Conservation (phyloP, 2,888 invertebrate species). For the Ectropis crepuscularia region DNA sequence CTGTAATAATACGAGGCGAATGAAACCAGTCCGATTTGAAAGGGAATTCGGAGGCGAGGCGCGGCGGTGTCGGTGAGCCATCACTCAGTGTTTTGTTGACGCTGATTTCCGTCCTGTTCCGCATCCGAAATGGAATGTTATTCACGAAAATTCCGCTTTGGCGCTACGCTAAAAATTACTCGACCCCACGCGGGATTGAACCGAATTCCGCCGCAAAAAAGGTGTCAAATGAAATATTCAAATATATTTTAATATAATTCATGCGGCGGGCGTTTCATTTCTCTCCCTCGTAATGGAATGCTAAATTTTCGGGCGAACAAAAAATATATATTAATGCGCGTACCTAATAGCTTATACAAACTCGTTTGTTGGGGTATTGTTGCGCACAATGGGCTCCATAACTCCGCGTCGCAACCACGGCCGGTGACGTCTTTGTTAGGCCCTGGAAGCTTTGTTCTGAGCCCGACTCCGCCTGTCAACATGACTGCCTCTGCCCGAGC, state of each 20-base stretch:
- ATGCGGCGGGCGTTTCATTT: constrained; percentile 85
- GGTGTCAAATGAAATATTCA: constrained; percentile 86
- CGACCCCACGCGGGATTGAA: constrained; percentile 78
- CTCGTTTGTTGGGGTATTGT: constrained; percentile 85
- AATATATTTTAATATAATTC: constrained; percentile 86
- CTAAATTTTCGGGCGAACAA: constrained; percentile 85
- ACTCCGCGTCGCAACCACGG: constrained; percentile 84
- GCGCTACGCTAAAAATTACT: constrained; percentile 82
- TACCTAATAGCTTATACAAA: constrained; percentile 85
- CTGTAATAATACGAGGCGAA: constrained; percentile 47
- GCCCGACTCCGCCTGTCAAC: constrained; percentile 76
- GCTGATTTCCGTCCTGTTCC: constrained; percentile 79
- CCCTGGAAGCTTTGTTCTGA: constrained; percentile 74
- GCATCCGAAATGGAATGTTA: constrained; percentile 83
- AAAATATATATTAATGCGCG: constrained; percentile 86
- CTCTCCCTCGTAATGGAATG: constrained; percentile 85
- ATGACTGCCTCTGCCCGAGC: constrained; percentile 65
- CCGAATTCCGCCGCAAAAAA: constrained; percentile 83
- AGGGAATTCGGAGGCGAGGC: constrained; percentile 72
- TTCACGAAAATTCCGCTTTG: constrained; percentile 79
- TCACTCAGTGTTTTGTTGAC: constrained; percentile 81
- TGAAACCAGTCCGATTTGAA: constrained; percentile 66
- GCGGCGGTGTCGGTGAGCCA: constrained; percentile 51
- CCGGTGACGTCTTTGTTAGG: constrained; percentile 85
- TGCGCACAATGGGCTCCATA: constrained; percentile 84